phyloP scores from a whole-genome alignment of 2,113 vertebrate species.

The Psittacus erithacus region DNA sequence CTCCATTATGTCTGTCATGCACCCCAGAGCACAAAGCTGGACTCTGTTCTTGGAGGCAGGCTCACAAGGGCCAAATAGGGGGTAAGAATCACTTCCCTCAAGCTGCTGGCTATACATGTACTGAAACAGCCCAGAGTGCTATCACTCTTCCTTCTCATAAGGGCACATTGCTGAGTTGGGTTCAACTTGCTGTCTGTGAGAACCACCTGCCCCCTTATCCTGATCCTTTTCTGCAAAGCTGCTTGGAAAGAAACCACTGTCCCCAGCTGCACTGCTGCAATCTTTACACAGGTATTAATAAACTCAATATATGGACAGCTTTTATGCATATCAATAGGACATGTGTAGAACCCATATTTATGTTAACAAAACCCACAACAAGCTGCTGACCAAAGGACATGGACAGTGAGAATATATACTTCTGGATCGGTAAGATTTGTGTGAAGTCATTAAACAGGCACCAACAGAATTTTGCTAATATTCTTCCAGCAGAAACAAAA shows the following conservation, averaged over 20 bases:
- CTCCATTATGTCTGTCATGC: neutral
- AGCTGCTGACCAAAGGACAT: neutral
- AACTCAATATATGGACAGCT: neutral
- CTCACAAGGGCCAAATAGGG: neutral
- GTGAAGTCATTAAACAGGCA: neutral
- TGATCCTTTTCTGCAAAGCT: neutral
- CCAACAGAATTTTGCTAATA: neutral
- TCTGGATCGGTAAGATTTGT: neutral
- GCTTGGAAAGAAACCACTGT: neutral
- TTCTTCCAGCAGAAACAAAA: neutral
- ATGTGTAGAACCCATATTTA: fast-evolving
- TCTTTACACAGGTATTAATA: neutral
- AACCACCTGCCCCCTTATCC: neutral
- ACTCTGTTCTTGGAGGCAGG: neutral
- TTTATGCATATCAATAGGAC: neutral
- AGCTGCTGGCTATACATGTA: neutral
- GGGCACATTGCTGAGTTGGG: neutral
- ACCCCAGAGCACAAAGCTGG: neutral
- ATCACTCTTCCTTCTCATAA: neutral
- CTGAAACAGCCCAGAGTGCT: neutral
- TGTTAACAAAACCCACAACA: fast-evolving
- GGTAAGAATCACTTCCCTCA: neutral
- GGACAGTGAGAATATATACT: neutral
- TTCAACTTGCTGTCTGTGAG: fast-evolving
- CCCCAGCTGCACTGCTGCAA: neutral